phyloP scores from a whole-genome alignment of 2,888 invertebrate genomes.

The Aphodius granarius region DNA sequence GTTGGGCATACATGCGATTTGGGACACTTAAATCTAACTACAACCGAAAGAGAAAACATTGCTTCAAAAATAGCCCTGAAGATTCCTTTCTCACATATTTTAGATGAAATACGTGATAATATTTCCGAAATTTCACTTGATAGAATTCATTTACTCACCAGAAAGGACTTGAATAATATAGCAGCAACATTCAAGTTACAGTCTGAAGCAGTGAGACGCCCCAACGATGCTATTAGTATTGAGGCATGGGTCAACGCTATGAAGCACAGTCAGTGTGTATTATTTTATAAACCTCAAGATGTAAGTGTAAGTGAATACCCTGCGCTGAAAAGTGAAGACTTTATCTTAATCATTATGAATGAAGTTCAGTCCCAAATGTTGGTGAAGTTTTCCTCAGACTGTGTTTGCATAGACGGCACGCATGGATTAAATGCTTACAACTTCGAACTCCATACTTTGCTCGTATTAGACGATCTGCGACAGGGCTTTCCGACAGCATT shows the following conservation, averaged over 20 bases:
- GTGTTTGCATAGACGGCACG: conserved; percentile 34
- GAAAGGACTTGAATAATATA: not conserved
- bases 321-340: conserved; percentile 34
- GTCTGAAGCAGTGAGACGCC: not conserved
- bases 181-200: not conserved
- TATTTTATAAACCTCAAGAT: conserved; percentile 35
- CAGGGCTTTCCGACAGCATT: conserved; percentile 35
- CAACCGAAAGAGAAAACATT: too few species aligned
- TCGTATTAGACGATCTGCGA: conserved; percentile 34
- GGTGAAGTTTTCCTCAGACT: conserved; percentile 30
- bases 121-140: not conserved
- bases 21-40: too few species aligned
- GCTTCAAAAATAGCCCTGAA: too few species aligned
- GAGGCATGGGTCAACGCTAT: not conserved
- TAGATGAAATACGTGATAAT: too few species aligned
- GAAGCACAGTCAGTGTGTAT: conserved; percentile 1
- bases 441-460: conserved; percentile 34
- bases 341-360: conserved; percentile 38
- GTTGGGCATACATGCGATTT: too few species aligned
- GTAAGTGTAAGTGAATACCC: conserved; percentile 14
- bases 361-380: conserved; percentile 31
- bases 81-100: too few species aligned
- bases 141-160: not conserved
- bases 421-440: conserved; percentile 32
- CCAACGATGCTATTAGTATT: not conserved